Evolutionary conservation across 1,140 invertebrate species (phyloP), one percentile per base, ranked within the genome.

Genomic region (Reticulitermes speratus): DNA sequence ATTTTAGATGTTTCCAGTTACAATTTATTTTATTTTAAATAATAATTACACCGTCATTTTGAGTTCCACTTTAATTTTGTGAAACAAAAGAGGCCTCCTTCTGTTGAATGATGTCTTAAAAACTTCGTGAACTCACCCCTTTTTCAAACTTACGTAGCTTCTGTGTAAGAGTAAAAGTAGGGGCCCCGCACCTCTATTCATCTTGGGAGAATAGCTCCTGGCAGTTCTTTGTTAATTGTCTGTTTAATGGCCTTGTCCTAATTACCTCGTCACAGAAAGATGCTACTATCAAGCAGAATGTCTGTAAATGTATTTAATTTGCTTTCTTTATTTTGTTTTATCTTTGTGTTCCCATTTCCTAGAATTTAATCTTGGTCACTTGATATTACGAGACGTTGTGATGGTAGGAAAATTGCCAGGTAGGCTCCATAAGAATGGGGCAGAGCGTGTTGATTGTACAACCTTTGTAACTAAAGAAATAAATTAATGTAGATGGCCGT

Each of bases 221-320:
- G 65, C 25, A 30, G 8, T 75, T 75, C 65, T 75, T 75, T 75
- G 65, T 75, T 75, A 75, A 75, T 75, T 75, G 65, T 75, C 65
- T 75, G 65, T 75, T n/a, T 75, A 75, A 75, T 75, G 65, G 65
- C 65, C 65, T 19, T 75, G 65, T 30, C 9, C 65, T 75, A n/a
- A 75, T 75, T 75, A 75, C 65, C 25, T 75, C 25, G 0, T 75
- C 65, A 30, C 65, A 75, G 25, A 75, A 30, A 75, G 65, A 75
- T 9, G 65, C 65, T 30, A 75, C n/a, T 25, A 75, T 75, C n/a
- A 75, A 75, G n/a, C n/a, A 75, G n/a, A 75, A 75, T 30, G 65
- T 30, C 65, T 75, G 65, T 9, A 75, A 75, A 75, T 75, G n/a
- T 75, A 75, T 75, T 75, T 75, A 75, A 75, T 75, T 75, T 75